Percentiles rank a stretch among this genome's conserved stretches.
Conservation (phyloP, 2,113 vertebrate genomes). For the Bos indicus region DNA sequence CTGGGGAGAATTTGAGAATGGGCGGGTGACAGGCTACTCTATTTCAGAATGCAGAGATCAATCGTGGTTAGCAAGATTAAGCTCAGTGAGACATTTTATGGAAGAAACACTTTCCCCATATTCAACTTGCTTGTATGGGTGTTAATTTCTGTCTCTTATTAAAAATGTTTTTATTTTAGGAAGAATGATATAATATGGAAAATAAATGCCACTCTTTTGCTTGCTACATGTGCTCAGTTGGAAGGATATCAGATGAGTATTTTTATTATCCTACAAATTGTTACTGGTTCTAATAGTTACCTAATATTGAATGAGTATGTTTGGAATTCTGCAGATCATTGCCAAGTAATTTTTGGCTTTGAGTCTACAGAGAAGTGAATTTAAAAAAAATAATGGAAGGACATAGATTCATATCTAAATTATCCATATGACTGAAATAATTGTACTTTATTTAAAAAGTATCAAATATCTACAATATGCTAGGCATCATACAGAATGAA, state of each 20-base stretch:
- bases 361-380: not conserved
- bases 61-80: not conserved
- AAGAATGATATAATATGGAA: not conserved
- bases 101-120: too few species aligned
- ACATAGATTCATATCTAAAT: not conserved
- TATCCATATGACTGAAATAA: not conserved
- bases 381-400: not conserved
- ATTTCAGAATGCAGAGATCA: not conserved
- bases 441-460: not conserved
- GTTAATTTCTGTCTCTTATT: not conserved
- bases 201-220: not conserved
- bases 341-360: not conserved
- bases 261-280: not conserved
- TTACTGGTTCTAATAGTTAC: not conserved
- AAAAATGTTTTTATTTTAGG: not conserved
- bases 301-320: constrained; percentile 7
- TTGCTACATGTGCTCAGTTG: not conserved
- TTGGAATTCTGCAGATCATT: not conserved
- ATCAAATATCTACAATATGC: not conserved
- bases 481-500: not conserved
- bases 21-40: not conserved
- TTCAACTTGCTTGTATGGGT: not conserved
- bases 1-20: not conserved
- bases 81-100: not conserved
- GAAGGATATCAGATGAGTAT: not conserved